Percentiles rank a stretch among this genome's conserved stretches.
Evolutionary conservation across 2,888 invertebrate genomes (phyloP).

Genomic region (Aphidoletes aphidimyza): DNA sequence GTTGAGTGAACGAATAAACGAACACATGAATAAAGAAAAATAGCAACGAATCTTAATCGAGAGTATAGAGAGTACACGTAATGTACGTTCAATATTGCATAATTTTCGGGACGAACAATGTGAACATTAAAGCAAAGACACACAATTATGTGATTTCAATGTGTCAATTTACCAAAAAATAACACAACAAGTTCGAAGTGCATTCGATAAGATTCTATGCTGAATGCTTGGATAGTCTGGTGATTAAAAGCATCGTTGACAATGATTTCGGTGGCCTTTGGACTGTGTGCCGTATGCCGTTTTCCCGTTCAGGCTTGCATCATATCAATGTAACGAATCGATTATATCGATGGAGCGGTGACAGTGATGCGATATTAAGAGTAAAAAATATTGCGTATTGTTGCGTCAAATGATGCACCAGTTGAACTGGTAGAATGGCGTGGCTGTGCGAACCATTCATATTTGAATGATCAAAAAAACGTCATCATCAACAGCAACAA

Average conservation of each 20-base stretch:
- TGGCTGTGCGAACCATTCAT: neutral
- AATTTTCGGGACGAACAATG: neutral
- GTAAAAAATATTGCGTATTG: too few relatives aligned
- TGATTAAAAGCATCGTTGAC: too few relatives aligned
- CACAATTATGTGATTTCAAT: neutral
- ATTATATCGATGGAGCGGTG: too few relatives aligned
- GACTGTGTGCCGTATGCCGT: too few relatives aligned
- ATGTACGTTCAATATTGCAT: conserved; percentile 35
- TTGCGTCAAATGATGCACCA: too few relatives aligned
- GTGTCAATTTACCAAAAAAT: too few relatives aligned
- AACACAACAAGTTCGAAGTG: too few relatives aligned
- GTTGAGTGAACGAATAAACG: neutral
- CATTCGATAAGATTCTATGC: neutral
- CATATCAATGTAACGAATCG: too few relatives aligned
- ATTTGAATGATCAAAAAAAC: neutral
- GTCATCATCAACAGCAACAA: neutral
- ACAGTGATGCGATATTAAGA: neutral
- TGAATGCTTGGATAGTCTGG: too few relatives aligned
- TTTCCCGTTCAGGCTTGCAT: too few relatives aligned
- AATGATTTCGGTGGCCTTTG: too few relatives aligned
- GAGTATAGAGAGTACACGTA: neutral
- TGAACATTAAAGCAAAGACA: neutral
- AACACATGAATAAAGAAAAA: neutral
- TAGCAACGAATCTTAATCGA: conserved; percentile 34
- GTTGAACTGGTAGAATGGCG: neutral